Conservation (phyloP, 2,888 invertebrate species). For the Drosophila affinis region DNA sequence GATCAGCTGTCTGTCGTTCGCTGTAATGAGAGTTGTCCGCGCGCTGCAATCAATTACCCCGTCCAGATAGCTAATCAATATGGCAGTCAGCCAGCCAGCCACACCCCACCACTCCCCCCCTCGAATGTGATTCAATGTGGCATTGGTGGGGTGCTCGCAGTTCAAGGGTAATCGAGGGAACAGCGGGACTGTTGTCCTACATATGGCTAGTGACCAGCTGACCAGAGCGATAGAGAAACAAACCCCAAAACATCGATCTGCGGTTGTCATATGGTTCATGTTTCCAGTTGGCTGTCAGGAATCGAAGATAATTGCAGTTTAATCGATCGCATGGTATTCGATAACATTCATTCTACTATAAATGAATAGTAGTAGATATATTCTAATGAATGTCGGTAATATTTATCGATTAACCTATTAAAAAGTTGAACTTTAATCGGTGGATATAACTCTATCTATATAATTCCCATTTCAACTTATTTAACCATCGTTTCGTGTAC, state of each 20-base stretch:
- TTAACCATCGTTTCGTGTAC: slow-evolving; percentile 3
- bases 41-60: slow-evolving; percentile 70
- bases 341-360: background rate
- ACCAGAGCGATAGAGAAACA: slow-evolving; percentile 30
- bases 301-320: background rate
- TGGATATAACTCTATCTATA: background rate
- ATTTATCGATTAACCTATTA: too few relatives aligned
- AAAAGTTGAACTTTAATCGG: background rate
- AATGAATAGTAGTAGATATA: too few relatives aligned
- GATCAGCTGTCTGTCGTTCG: slow-evolving; percentile 67
- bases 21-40: slow-evolving; percentile 61
- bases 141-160: slow-evolving; percentile 18
- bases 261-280: slow-evolving; percentile 29
- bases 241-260: slow-evolving; percentile 2
- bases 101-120: background rate
- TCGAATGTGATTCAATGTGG: slow-evolving; percentile 34
- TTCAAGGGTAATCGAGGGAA: background rate
- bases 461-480: background rate
- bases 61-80: slow-evolving; percentile 69
- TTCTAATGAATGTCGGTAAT: too few relatives aligned
- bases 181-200: slow-evolving; percentile 20
- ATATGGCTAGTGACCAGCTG: slow-evolving; percentile 41
- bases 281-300: slow-evolving; percentile 4
- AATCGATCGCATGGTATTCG: background rate
- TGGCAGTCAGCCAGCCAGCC: slow-evolving; percentile 29